Evolutionary conservation across 2,888 invertebrate genomes (phyloP).

Genomic region (Quadroppia sp.): DNA sequence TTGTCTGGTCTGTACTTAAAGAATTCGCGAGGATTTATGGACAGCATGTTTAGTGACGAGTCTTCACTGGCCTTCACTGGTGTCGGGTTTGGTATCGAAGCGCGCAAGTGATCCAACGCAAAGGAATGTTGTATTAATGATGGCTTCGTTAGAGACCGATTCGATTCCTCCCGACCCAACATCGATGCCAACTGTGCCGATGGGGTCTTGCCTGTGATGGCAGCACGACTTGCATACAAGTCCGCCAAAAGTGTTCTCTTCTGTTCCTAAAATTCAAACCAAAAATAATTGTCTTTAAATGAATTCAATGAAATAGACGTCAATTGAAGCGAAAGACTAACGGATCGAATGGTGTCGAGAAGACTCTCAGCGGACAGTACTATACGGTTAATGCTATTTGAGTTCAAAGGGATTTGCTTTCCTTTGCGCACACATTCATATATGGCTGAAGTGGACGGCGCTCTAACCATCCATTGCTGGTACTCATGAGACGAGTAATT

Average conservation of each 20-base stretch:
- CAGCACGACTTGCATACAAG: constrained; percentile 39
- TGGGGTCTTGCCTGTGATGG: constrained; percentile 13
- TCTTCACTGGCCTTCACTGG: constrained; percentile 47
- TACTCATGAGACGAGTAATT: constrained; percentile 67
- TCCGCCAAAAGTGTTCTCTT: constrained; percentile 37
- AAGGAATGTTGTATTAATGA: constrained; percentile 45
- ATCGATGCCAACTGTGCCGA: constrained; percentile 24
- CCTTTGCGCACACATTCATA: constrained; percentile 78
- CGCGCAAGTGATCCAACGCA: constrained; percentile 43
- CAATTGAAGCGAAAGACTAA: constrained; percentile 55
- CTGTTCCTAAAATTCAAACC: constrained; percentile 27
- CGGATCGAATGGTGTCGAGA: constrained; percentile 59
- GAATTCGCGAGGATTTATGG: constrained; percentile 62
- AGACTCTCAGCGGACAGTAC: constrained; percentile 89
- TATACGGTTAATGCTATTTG: constrained; percentile 59
- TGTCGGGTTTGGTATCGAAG: constrained; percentile 46
- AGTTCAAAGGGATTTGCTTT: constrained; percentile 35
- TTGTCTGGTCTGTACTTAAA: constrained; percentile 64
- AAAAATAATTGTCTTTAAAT: neutral
- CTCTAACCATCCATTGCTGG: constrained; percentile 73
- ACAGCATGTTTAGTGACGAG: constrained; percentile 44
- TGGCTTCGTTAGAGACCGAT: constrained; percentile 43
- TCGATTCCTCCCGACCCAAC: constrained; percentile 16
- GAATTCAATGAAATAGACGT: too few species aligned
- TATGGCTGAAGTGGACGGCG: constrained; percentile 77